These are phyloP conservation scores for Mesoclemmys tuberculata DNA, from an alignment of 2,113 vertebrate genomes.

Conservation along the genomic window DNA sequence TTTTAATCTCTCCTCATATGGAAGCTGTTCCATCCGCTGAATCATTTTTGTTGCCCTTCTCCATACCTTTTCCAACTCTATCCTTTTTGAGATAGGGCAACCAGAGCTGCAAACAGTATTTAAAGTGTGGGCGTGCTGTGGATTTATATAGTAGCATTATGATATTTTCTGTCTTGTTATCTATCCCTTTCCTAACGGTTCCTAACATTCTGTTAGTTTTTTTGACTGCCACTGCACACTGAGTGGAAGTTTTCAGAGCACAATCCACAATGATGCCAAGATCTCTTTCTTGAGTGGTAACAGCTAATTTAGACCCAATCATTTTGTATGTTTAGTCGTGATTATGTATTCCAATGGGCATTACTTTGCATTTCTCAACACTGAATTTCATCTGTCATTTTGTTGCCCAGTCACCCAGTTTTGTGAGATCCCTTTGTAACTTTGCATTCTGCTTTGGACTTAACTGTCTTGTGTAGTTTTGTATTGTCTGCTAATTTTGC, in stretches of 20 bases:
- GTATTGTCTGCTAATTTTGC: background rate
- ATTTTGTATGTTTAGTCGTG: background rate
- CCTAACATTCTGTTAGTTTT: background rate
- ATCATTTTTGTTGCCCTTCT: background rate
- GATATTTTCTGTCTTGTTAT: background rate
- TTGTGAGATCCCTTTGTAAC: background rate
- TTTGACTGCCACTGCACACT: background rate
- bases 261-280: background rate
- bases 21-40: background rate
- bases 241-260: background rate
- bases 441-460: background rate
- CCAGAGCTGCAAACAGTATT: background rate
- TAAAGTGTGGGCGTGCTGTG: background rate
- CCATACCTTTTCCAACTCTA: background rate
- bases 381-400: background rate
- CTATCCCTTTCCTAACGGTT: background rate
- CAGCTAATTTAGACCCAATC: background rate
- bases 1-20: background rate
- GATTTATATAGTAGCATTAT: background rate
- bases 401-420: background rate
- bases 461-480: background rate
- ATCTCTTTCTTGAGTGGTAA: background rate
- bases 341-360: background rate
- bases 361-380: background rate
- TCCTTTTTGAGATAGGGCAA: background rate